Conservation (phyloP, 2,113 vertebrate species). For the Okapia johnstoni region DNA sequence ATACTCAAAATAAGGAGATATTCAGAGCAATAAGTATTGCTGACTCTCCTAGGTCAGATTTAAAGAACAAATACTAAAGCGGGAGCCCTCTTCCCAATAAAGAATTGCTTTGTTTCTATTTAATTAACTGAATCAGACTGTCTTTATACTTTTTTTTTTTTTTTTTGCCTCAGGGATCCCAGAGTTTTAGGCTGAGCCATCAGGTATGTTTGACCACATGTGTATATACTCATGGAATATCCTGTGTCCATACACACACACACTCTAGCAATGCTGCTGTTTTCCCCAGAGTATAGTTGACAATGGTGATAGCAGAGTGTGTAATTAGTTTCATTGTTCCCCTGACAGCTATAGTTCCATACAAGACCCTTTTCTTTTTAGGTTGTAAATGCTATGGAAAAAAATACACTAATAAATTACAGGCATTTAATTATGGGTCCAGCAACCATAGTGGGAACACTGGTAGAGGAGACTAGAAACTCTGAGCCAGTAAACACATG, state of each 20-base stretch:
- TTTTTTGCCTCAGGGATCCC: not conserved
- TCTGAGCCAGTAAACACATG: conserved; percentile 38
- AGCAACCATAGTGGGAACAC: conserved; percentile 67
- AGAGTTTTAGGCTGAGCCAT: not conserved
- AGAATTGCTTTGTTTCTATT: not conserved
- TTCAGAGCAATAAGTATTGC: not conserved
- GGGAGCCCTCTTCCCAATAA: not conserved
- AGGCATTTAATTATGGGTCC: conserved; percentile 80
- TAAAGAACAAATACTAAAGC: not conserved
- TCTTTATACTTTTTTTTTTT: not conserved
- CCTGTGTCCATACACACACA: not conserved
- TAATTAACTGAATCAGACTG: conserved; percentile 11
- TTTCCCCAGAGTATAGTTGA: conserved; percentile 72
- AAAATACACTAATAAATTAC: conserved; percentile 81
- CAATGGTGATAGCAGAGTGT: conserved; percentile 76
- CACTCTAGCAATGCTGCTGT: conserved; percentile 57
- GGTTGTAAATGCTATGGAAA: conserved; percentile 79
- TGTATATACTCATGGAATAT: conserved; percentile 11
- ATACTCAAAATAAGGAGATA: not conserved
- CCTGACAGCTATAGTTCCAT: conserved; percentile 78
- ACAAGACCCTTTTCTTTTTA: conserved; percentile 79
- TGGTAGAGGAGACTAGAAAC: conserved; percentile 74
- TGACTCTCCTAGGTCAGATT: not conserved
- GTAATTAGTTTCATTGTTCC: conserved; percentile 85
- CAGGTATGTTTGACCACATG: not conserved